phyloP scores from a whole-genome alignment of 92 coral and sea anemone species.

The Parazoanthus atlanticus region DNA sequence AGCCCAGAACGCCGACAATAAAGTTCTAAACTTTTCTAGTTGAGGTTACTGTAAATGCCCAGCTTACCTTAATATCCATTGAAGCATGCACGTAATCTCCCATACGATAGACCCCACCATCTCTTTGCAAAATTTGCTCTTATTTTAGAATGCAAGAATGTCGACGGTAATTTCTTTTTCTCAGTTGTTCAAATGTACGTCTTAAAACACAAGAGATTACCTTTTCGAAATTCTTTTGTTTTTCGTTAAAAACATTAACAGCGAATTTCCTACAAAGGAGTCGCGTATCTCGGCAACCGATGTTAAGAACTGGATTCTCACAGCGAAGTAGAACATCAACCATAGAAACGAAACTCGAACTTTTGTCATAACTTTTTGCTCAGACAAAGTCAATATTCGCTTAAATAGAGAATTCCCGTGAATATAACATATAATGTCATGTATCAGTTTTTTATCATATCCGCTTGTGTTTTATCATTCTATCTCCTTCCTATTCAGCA shows the following conservation, averaged over 20 bases:
- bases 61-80: neutral
- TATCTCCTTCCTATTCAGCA: constrained; percentile 44
- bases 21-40: neutral
- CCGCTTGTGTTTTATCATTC: constrained; percentile 68
- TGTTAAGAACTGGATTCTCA: constrained; percentile 34
- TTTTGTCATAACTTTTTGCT: constrained; percentile 25
- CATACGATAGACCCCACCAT: neutral
- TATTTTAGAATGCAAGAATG: neutral
- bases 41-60: neutral
- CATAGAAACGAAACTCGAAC: constrained; percentile 30
- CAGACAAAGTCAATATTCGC: constrained; percentile 74
- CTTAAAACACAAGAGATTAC: constrained; percentile 31
- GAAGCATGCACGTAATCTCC: neutral
- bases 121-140: neutral
- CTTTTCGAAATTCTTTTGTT: constrained; percentile 45
- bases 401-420: constrained; percentile 68
- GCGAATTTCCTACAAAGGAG: constrained; percentile 39
- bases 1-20: neutral
- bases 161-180: neutral
- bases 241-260: constrained; percentile 35
- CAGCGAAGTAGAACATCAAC: constrained; percentile 30
- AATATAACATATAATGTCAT: constrained; percentile 53
- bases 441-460: constrained; percentile 76
- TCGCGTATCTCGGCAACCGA: constrained; percentile 41
- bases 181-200: neutral